Base-by-base conservation (phyloP, 2,797 vertebrate species). In the Spheniscus humboldti region DNA sequence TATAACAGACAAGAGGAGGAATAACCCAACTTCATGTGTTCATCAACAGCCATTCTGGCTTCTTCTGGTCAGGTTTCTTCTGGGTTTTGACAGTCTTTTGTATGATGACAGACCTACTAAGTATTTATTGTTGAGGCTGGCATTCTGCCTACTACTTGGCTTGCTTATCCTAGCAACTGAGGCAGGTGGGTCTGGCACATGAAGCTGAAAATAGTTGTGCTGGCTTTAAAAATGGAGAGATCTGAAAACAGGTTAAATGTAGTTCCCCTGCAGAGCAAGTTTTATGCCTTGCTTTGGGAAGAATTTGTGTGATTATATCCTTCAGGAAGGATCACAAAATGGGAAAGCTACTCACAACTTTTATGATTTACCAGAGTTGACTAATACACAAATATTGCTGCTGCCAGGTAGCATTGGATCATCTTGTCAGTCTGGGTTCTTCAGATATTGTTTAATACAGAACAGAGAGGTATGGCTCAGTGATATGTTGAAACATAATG, bases 141-240 rank as follows among this genome's bases (percentile, higher is more conserved):
- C 59, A 2, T 78, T 78, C 73, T 92, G 85, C 94, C 59, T 86
- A 22, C 85, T 84, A 7, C 73, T 91, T 43, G 83, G 33, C 86
- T 77, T 76, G 50, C 72, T 91, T 81, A n/a, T 91, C 73, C 76
- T 82, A 41, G 66, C 3, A 3, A 10, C 76, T 66, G 55, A 83
- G 89, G 78, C 89, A 96, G 95, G 95, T 96, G 82, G 43, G 89
- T 84, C 91, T 92, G 82, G 82, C 76, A 52, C 75, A 39, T 48
- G 25, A 24, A 67, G 75, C 82, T 92, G 68, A 39, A 92, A 86
- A 78, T 77, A 66, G 66, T 76, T 10, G 47, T 68, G 55, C 43
- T 86, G 50, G 69, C 50, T 93, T 92, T 63, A 69, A 72, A 94
- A 91, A 68, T 23, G 14, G 18, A 33, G 84, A 68, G 50, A 75